Evolutionary conservation across 1,140 invertebrate genomes (phyloP).

Genomic region (Aphelinus atriplicis): DNA sequence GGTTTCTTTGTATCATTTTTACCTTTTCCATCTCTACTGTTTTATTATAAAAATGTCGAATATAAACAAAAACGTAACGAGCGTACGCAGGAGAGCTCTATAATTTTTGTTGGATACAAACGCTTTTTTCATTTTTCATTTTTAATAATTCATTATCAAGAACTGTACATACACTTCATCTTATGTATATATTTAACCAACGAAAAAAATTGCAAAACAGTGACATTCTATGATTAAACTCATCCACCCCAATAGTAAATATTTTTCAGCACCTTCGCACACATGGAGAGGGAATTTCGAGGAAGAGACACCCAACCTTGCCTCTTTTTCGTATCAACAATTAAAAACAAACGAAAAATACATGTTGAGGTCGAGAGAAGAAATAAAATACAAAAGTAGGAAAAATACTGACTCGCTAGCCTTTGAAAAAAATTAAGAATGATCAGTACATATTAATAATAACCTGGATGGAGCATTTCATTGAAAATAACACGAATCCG

Average conservation of each 20-base stretch:
- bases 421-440: conserved; percentile 29
- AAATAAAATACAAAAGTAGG: conserved; percentile 35
- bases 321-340: conserved; percentile 25
- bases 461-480: conserved; percentile 37
- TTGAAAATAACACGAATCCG: conserved; percentile 20
- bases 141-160: conserved; percentile 33
- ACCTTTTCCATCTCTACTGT: conserved; percentile 35
- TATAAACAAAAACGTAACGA: conserved; percentile 43
- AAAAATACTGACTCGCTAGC: conserved; percentile 38
- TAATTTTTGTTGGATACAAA: conserved; percentile 37
- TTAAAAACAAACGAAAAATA: conserved; percentile 32
- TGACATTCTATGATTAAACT: conserved; percentile 38
- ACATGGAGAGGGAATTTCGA: conserved; percentile 14
- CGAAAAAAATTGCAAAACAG: conserved; percentile 37
- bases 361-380: background rate
- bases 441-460: conserved; percentile 27
- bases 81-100: conserved; percentile 40
- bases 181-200: conserved; percentile 40
- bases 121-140: conserved; percentile 27
- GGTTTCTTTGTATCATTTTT: conserved; percentile 23
- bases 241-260: conserved; percentile 23
- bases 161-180: conserved; percentile 38
- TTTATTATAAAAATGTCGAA: conserved; percentile 41
- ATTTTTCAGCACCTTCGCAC: conserved; percentile 23
- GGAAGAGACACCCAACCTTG: conserved; percentile 17